Base-by-base conservation (phyloP, 2,888 invertebrate genomes). In the Cerceris ruficornis region DNA sequence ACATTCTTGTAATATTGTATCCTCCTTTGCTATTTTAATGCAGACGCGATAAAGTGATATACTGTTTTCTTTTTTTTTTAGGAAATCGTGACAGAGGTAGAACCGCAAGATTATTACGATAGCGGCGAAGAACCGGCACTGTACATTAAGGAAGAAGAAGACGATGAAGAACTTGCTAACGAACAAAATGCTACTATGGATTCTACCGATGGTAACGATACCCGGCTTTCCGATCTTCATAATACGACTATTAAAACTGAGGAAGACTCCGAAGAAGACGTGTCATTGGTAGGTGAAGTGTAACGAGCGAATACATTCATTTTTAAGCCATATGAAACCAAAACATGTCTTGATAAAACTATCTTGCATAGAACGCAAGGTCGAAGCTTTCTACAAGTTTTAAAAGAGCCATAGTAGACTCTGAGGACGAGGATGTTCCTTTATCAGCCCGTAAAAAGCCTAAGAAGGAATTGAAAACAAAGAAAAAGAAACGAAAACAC, bases 211-310 rank as follows among this genome's bases (percentile, higher is more conserved):
- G 90, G 80, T 11, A 91, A 91, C 72, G 88, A 91, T 52, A 91
- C 91, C 59, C 89, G 91, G 84, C 83, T 91, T 41, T 92, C 92
- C 41, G 91, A 92, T 75, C 88, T 92, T 62, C 92, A 92, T 77
- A 91, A 92, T 72, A 92, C 92, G 2, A 92, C 92, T 41, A 6
- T 92, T 5, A 92, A 92, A 86, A 89, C 91, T 61, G 93, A 92
- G 62, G 93, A 94, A 14, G 95, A 95, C 2, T 95, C 95, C 81
- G 96, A 96, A 82, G 96, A 96, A 90, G 96, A 97, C 91, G 90
- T 95, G 62, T 96, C 97, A 84, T 92, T 97, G 94, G 96, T 96
- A 94, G 57, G 93, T 92, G 87, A 88, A 68, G 90, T 92, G n/a
- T 41, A 89, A 74, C 89, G 46, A 8, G 11, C 11, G 1, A 46